Evolutionary conservation across 2,113 vertebrate species (phyloP), one percentile per base, ranked within the genome.

Genomic region (Morphnarchus princeps): DNA sequence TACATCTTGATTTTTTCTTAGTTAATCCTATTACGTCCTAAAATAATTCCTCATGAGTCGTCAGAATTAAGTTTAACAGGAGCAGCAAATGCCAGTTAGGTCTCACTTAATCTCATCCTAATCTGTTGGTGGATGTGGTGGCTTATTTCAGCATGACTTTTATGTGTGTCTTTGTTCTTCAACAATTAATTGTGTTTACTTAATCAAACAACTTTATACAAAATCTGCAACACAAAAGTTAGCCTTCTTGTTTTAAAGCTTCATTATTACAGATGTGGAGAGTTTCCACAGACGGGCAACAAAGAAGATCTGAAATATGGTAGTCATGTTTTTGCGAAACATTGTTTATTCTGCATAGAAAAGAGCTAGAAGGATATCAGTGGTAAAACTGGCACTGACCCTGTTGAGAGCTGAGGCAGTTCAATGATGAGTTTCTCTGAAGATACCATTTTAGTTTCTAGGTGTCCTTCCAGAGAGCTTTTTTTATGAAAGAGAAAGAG

Each of bases 11-110:
- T 38, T 95, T 95, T 94, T 94, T 32, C 13, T 87, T 63, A 47
- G 61, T 92, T 93, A 96, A 95, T 89, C 63, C 47, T 78, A 69
- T 54, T 92, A 36, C 32, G 91, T 74, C 50, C 40, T 90, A 62
- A 93, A 95, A 74, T 78, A 88, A 72, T 92, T 95, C 50, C 61
- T 84, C 28, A 24, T 80, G 32, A 78, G 25, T 87, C 42, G 38
- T 58, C 72, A 94, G 59, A 81, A 91, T 74, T 66, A 91, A 80
- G 84, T 87, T 45, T 87, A 92, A 82, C 47, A 78, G 45, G 38
- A 84, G 31, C 17, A 63, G 34, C 26, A 92, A 81, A 92, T 91
- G 29, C 29, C 63, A 92, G 22, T 50, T 78, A 87, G n/a, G 63
- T 89, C 63, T 92, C 45, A 31, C 32, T 86, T 89, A 78, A 70